Evolutionary conservation across 2,113 vertebrate genomes (phyloP).

Genomic region (Anser cygnoides): DNA sequence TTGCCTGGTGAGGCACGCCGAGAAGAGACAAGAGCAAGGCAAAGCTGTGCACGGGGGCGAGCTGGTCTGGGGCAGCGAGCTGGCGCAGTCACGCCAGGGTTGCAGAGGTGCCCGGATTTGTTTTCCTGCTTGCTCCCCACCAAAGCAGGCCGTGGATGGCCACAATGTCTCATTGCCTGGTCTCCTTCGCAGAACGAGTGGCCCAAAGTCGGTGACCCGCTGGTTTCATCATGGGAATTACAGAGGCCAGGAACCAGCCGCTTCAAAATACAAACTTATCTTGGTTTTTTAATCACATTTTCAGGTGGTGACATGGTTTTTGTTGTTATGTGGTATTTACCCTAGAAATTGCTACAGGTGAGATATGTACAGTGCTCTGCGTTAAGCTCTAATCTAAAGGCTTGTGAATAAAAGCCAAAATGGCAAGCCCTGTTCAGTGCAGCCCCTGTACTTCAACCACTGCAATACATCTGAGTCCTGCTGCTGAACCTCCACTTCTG

Average conservation of each 20-base stretch:
- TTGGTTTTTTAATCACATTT: neutral
- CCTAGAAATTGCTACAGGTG: neutral
- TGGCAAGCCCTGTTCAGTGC: accelerated
- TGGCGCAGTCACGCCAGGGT: accelerated
- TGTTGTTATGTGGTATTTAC: neutral
- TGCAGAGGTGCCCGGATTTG: neutral
- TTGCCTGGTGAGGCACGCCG: neutral
- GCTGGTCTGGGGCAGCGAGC: accelerated
- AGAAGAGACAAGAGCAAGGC: neutral
- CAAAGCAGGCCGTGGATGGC: neutral
- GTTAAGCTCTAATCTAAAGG: neutral
- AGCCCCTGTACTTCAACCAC: neutral
- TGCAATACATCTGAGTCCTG: accelerated
- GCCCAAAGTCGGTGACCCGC: neutral
- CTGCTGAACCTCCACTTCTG: neutral
- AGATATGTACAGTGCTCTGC: neutral
- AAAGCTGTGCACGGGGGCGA: neutral
- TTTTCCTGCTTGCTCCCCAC: neutral
- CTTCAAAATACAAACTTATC: neutral
- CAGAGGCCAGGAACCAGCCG: accelerated
- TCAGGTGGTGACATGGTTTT: neutral
- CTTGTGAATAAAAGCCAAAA: neutral
- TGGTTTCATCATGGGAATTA: neutral
- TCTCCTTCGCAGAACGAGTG: accelerated
- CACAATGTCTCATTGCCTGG: neutral